Evolutionary conservation across 2,888 invertebrate species (phyloP), one percentile per base, ranked within the genome.

Genomic region (Spatulosminthurus flaviceps): DNA sequence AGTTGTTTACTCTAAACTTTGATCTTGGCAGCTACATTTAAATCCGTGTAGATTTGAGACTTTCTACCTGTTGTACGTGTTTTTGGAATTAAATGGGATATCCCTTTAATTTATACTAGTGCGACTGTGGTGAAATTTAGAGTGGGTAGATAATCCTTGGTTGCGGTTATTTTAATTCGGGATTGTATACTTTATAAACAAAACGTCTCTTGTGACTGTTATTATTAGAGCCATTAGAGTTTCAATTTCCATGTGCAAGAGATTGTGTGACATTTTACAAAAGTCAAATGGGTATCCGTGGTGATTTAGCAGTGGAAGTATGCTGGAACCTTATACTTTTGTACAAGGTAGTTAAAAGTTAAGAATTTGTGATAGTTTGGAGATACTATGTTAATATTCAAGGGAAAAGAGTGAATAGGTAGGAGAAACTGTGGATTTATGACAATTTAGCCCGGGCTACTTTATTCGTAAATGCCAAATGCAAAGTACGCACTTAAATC

Each of bases 381-480:
- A 51, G n/a, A 51, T 5, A 51, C 2, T 4, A 51, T 51, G 16
- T 51, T 19, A 16, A n/a, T 51, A 51, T 51, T 34, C 9, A 4
- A 9, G 9, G 34, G 16, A 51, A 51, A 51, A 13, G 16, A n/a
- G 19, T 13, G 51, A 51, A 19, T 51, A 2, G 16, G 51, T 51
- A n/a, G 16, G 51, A 16, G n/a, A 51, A 51, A 51, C 51, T 4
- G 51, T 51, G 26, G 26, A 69, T 69, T 69, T 69, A 69, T 69
- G 69, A 69, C 28, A 34, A 69, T 69, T 69, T 69, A 69, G 29
- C 22, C 41, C 24, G 16, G 19, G 24, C 51, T 51, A 51, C 51
- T 43, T 72, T 72, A 72, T 72, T 51, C 21, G 26, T 72, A 72
- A n/a, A 16, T 24, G 28, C 42, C 72, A 72, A 26, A 72, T 72